Conservation (phyloP, 2,113 vertebrate species). For the Blennius ocellaris region DNA sequence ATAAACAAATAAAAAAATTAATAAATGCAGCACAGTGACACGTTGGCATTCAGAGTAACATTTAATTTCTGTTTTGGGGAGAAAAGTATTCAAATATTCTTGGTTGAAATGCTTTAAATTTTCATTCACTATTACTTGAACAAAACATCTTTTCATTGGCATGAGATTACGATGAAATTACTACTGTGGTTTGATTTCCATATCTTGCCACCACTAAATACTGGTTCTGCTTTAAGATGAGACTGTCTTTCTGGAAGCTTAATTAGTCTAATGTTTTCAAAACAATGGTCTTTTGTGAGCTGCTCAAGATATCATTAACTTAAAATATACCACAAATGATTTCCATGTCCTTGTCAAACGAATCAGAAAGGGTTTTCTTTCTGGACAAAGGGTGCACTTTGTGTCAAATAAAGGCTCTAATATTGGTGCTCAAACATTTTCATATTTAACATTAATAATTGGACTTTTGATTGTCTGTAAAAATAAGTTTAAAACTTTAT, state of each 20-base stretch:
- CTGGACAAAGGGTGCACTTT: no score
- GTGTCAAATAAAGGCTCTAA: no score
- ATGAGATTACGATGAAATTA: background rate
- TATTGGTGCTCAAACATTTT: no score
- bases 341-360: no score
- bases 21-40: background rate
- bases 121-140: background rate
- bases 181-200: background rate
- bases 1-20: background rate
- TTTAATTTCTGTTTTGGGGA: no score
- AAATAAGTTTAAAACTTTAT: background rate
- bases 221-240: background rate
- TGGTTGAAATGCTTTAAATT: background rate
- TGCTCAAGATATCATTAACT: no score
- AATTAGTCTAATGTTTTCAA: background rate
- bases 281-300: no score
- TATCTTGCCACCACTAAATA: background rate
- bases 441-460: background rate
- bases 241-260: background rate
- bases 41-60: background rate
- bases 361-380: no score
- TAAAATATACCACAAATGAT: no score
- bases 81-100: background rate
- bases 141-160: background rate
- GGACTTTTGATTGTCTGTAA: background rate